Conservation (phyloP, 2,113 vertebrate species). For the Dromas ardeola region DNA sequence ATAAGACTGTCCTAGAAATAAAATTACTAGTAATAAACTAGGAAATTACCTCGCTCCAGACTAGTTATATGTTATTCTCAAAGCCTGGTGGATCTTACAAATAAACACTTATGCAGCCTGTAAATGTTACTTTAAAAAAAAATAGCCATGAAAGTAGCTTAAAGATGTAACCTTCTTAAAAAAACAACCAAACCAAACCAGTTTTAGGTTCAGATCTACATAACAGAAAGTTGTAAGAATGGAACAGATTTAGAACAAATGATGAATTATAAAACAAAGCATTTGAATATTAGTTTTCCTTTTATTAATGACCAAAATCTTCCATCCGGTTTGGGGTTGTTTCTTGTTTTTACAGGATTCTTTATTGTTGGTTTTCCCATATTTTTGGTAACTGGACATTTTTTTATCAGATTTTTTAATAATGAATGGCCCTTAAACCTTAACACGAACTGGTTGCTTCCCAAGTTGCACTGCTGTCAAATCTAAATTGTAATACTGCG, state of each 20-base stretch:
- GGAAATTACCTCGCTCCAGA: background rate
- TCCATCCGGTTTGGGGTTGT: background rate
- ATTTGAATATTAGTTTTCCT: background rate
- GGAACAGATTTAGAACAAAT: background rate
- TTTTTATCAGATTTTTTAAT: background rate
- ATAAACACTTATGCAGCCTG: background rate
- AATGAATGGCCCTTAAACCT: background rate
- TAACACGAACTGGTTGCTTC: background rate
- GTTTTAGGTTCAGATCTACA: background rate
- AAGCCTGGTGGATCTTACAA: background rate
- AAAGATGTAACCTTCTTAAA: background rate
- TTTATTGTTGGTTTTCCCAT: background rate
- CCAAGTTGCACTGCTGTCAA: background rate
- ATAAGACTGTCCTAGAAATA: slow-evolving; percentile 24
- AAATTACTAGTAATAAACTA: slow-evolving; percentile 27
- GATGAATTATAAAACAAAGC: background rate
- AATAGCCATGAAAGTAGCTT: background rate
- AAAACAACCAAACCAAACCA: rapidly evolving
- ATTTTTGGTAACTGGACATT: background rate
- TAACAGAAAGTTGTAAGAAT: background rate
- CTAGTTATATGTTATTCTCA: background rate
- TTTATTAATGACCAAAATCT: background rate
- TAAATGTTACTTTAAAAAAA: background rate
- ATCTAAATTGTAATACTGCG: background rate
- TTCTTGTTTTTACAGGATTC: background rate